A percentile compares a stretch with the other conserved stretches of the same genome.
Conservation (phyloP, 2,113 vertebrate species). For the Ptilonorhynchus violaceus region DNA sequence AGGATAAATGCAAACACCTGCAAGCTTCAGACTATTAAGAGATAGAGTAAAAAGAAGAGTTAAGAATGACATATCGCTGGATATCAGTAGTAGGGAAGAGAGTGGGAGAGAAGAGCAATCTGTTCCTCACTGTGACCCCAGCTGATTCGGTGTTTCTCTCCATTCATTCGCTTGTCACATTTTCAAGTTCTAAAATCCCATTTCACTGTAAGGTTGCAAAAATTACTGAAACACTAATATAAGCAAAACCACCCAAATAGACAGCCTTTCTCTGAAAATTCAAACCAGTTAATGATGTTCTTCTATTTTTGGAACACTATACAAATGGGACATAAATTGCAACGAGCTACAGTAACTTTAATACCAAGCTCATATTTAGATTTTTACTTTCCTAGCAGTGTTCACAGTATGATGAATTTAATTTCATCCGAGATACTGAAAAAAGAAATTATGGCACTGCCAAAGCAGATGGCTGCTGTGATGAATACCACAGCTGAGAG, state of each 20-base stretch:
- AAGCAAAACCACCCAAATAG: slow-evolving; percentile 4
- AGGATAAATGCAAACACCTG: not conserved
- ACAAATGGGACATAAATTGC: slow-evolving; percentile 59
- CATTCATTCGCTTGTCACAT: not conserved
- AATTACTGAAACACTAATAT: not conserved
- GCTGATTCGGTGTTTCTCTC: not conserved
- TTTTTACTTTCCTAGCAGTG: slow-evolving; percentile 38
- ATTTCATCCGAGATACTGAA: slow-evolving; percentile 49
- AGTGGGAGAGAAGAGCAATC: not conserved
- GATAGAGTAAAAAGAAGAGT: not conserved
- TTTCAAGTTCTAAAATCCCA: not conserved
- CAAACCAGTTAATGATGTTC: not conserved
- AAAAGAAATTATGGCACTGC: slow-evolving; percentile 56
- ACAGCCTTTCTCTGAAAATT: slow-evolving; percentile 7
- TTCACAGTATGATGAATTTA: slow-evolving; percentile 33
- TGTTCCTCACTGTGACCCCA: not conserved
- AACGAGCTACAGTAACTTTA: slow-evolving; percentile 38
- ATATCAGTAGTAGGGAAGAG: not conserved
- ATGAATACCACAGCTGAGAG: slow-evolving; percentile 38
- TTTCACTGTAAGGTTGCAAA: not conserved
- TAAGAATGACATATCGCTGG: not conserved
- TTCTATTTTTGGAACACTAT: slow-evolving; percentile 6
- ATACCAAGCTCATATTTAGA: slow-evolving; percentile 46
- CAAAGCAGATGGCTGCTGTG: slow-evolving; percentile 60
- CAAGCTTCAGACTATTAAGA: not conserved